Evolutionary conservation across 2,797 vertebrate genomes (phyloP).

Genomic region (Mus minutoides): DNA sequence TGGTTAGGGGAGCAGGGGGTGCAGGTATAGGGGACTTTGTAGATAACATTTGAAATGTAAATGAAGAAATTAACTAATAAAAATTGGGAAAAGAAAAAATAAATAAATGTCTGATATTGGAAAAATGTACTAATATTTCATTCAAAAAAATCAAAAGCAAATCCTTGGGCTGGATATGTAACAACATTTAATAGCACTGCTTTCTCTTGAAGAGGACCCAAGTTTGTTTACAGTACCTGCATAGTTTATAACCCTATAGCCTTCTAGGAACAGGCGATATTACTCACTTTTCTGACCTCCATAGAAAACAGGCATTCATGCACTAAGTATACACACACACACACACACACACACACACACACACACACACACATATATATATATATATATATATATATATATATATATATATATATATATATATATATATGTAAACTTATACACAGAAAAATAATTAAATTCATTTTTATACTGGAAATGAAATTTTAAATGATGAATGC

Average conservation of each 20-base stretch:
- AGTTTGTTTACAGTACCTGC: not conserved
- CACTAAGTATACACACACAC: not conserved
- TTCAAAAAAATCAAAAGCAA: not conserved
- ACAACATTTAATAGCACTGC: not conserved
- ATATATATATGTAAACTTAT: too few species aligned
- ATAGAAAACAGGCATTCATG: not conserved
- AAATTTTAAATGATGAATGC: not conserved
- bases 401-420: too few species aligned
- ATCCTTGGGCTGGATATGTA: not conserved
- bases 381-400: too few species aligned
- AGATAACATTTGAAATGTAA: too few species aligned
- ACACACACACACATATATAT: not conserved
- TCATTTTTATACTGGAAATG: not conserved
- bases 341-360: too few species aligned
- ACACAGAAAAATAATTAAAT: not conserved
- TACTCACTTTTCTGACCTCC: not conserved
- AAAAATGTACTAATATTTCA: too few species aligned
- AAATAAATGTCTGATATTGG: too few species aligned
- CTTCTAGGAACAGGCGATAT: not conserved
- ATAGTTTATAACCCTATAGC: not conserved
- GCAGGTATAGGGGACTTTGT: too few species aligned
- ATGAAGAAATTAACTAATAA: too few species aligned
- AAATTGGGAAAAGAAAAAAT: too few species aligned
- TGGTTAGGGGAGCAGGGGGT: too few species aligned
- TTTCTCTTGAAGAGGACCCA: not conserved